Evolutionary conservation across 1,140 invertebrate species (phyloP).

Genomic region (Nasonia giraulti): DNA sequence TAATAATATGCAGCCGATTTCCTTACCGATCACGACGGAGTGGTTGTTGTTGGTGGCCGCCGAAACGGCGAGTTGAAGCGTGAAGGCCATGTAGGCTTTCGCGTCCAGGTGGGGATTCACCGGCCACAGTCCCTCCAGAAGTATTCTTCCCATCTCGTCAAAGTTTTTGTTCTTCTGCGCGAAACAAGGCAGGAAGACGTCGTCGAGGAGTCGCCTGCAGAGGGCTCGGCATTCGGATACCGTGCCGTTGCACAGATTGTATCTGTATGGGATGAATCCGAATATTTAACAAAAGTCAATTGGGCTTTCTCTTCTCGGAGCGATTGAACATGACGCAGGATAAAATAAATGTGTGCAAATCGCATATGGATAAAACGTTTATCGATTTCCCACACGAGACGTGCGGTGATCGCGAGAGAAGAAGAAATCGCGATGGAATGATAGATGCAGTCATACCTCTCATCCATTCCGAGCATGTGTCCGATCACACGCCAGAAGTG

Average conservation of each 20-base stretch:
- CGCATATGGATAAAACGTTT: too few species aligned
- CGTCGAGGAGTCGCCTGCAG: constrained; percentile 67
- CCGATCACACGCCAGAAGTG: constrained; percentile 91
- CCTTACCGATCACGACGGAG: constrained; percentile 63
- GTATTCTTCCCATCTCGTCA: constrained; percentile 62
- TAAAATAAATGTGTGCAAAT: too few species aligned
- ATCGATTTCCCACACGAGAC: too few species aligned
- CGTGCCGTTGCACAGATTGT: constrained; percentile 73
- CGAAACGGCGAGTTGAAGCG: constrained; percentile 61
- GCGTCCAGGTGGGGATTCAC: constrained; percentile 70
- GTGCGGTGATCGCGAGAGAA: too few species aligned
- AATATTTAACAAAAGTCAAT: background rate
- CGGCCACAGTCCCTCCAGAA: constrained; percentile 70
- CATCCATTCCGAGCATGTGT: constrained; percentile 86
- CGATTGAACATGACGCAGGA: too few species aligned
- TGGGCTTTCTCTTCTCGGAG: too few species aligned
- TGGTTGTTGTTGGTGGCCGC: constrained; percentile 68
- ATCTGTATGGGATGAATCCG: constrained; percentile 58
- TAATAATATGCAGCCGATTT: background rate
- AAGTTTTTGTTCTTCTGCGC: constrained; percentile 58
- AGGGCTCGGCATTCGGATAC: constrained; percentile 66
- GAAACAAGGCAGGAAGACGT: constrained; percentile 66
- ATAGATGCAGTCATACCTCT: constrained; percentile 75
- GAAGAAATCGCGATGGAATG: too few species aligned
- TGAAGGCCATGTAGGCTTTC: constrained; percentile 69